A percentile compares a stretch with the other conserved stretches of the same genome.
These are phyloP conservation scores for Pogonognathellus flavescens DNA, from an alignment of 1,140 invertebrate genomes.

Conservation along the genomic window DNA sequence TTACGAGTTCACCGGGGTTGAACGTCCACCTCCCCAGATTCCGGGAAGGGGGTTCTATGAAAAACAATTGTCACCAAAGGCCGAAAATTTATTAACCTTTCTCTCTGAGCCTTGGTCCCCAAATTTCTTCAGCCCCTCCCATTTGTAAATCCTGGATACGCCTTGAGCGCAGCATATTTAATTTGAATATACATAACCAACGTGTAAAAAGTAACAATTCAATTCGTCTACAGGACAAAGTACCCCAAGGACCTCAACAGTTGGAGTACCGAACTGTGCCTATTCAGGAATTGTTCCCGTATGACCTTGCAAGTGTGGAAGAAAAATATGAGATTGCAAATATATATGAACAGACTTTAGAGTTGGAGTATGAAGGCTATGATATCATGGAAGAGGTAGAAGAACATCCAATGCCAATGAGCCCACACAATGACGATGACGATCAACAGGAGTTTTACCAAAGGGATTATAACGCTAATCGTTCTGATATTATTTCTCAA, in stretches of 20 bases:
- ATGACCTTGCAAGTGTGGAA: slow-evolving; percentile 51
- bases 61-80: too few species aligned
- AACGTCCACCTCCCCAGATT: too few species aligned
- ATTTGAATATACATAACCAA: too few species aligned
- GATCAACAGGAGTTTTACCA: background rate
- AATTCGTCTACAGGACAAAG: slow-evolving; percentile 13
- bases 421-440: background rate
- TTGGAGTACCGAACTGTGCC: slow-evolving; percentile 54
- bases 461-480: background rate
- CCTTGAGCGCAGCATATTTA: too few species aligned
- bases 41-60: too few species aligned
- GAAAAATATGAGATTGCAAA: slow-evolving; percentile 53
- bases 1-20: too few species aligned
- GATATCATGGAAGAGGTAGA: background rate
- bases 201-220: too few species aligned
- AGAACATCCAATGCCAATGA: background rate
- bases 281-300: slow-evolving; percentile 54
- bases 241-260: slow-evolving; percentile 33
- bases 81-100: too few species aligned
- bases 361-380: background rate
- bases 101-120: too few species aligned
- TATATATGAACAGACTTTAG: slow-evolving; percentile 19
- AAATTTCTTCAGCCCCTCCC: too few species aligned
- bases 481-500: background rate
- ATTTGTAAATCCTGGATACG: background rate